These are phyloP conservation scores for Odontamblyopus rebecca DNA, from an alignment of 2,797 vertebrate species.

Conservation along the genomic window DNA sequence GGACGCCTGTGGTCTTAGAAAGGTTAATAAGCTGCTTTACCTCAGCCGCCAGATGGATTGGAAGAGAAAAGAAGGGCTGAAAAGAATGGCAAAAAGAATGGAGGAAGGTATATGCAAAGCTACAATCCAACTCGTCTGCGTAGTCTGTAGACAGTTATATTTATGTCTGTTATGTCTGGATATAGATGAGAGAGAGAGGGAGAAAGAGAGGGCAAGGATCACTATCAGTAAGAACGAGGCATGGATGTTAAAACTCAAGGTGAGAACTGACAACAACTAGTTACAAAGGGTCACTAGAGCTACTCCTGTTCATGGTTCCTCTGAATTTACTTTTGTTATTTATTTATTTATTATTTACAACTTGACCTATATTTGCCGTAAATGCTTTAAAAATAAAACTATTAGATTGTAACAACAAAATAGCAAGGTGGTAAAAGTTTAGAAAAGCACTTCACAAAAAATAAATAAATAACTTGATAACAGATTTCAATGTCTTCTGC, in stretches of 20 bases:
- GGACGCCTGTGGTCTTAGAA: slow-evolving; percentile 68
- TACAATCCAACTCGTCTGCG: slow-evolving; percentile 56
- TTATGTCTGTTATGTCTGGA: slow-evolving; percentile 40
- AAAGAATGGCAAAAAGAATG: slow-evolving; percentile 49
- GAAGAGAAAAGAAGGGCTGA: slow-evolving; percentile 48
- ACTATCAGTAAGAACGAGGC: too few species aligned
- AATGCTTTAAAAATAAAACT: neutral
- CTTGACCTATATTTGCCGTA: neutral
- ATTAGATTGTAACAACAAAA: neutral
- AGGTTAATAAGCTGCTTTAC: slow-evolving; percentile 80
- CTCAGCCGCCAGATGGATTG: slow-evolving; percentile 50
- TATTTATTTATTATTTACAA: neutral
- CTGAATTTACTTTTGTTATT: neutral
- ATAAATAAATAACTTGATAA: neutral
- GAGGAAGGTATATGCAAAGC: slow-evolving; percentile 62
- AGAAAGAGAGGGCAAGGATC: too few species aligned
- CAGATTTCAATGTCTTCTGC: too few species aligned
- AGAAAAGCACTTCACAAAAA: neutral
- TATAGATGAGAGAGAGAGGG: neutral
- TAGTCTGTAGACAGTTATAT: slow-evolving; percentile 41
- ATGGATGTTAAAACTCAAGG: too few species aligned
- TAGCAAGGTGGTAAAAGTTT: neutral
- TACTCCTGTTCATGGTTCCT: neutral
- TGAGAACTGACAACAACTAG: slow-evolving; percentile 15
- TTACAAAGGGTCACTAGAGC: neutral